A percentile compares a stretch with the other conserved stretches of the same genome.
These are phyloP conservation scores for Anguilla anguilla DNA, from an alignment of 2,797 vertebrate species.

Conservation along the genomic window DNA sequence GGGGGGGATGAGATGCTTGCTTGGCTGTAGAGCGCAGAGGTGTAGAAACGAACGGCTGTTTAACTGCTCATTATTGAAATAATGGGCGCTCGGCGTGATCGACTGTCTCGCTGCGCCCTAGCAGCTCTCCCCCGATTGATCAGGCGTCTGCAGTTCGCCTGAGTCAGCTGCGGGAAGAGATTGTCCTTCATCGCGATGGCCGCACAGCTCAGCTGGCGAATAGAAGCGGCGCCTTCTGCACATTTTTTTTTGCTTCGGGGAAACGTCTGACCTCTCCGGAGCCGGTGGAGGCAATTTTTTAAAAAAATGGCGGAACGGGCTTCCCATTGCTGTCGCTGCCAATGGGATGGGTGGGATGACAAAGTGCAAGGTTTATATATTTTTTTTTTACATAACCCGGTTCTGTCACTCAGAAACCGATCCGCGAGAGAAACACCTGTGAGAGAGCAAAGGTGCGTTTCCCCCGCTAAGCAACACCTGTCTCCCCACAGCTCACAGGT, in stretches of 20 bases:
- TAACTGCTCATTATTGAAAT: conserved; percentile 1
- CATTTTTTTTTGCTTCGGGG: background rate
- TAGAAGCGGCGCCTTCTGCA: background rate
- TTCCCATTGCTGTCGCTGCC: background rate
- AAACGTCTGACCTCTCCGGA: background rate
- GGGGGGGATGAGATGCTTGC: background rate
- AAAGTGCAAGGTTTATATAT: background rate
- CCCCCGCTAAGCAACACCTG: background rate
- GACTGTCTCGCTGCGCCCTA: background rate
- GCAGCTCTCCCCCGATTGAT: background rate
- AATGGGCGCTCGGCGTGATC: background rate
- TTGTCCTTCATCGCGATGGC: background rate
- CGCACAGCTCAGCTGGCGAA: background rate
- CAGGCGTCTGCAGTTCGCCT: background rate
- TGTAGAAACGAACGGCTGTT: background rate
- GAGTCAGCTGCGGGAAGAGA: background rate
- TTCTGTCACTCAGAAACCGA: background rate
- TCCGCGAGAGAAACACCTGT: background rate
- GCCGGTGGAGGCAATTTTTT: background rate
- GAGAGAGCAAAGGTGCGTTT: background rate
- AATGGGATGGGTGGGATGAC: background rate
- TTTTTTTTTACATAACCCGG: background rate
- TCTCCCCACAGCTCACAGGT: background rate
- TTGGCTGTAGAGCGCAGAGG: background rate
- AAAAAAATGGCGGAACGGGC: too few species aligned